Evolutionary conservation across 2,113 vertebrate genomes (phyloP), one percentile per base, ranked within the genome.

Genomic region (Sylvietta virens): DNA sequence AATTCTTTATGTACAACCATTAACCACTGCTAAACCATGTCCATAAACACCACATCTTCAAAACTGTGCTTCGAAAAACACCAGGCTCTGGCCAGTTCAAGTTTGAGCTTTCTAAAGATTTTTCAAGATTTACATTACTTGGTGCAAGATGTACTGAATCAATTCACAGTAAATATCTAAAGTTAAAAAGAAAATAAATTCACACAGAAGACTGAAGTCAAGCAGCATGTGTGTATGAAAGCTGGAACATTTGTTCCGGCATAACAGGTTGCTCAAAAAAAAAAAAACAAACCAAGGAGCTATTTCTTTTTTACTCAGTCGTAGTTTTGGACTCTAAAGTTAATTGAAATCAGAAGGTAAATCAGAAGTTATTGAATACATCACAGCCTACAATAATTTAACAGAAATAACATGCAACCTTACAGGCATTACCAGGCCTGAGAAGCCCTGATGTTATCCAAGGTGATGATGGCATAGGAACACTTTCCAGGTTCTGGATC

Each of bases 331-430:
- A 83, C 78, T 88, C 62, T 77, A 37, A 70, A 80, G 37, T 88
- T 94, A 90, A 80, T 86, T 93, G 90, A 71, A 86, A 95, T 94
- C 82, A 86, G 48, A 91, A 94, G 47, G 28, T 26, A 78, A 92
- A 94, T 87, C 73, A 79, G 54, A 88, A 88, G 39, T 79, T 77
- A 73, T 69, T 83, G 82, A 96, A 65, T 65, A 82, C 16, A 60
- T 81, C 35, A 35, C 14, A 83, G 37, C 30, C 66, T 54, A 90
- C 0, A 15, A 35, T 47, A 95, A 92, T 88, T 88, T 58, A 66
- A 39, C 21, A 83, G 76, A 57, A 94, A 61, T 40, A 80, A 45
- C 26, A 27, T 22, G 18, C 12, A 61, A 42, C 14, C 10, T 58
- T 88, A 62, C 33, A 58, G 58, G 4, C 11, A 21, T 28, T 45